Base-by-base conservation (phyloP, 2,888 invertebrate species). In the Girardia tigrina region DNA sequence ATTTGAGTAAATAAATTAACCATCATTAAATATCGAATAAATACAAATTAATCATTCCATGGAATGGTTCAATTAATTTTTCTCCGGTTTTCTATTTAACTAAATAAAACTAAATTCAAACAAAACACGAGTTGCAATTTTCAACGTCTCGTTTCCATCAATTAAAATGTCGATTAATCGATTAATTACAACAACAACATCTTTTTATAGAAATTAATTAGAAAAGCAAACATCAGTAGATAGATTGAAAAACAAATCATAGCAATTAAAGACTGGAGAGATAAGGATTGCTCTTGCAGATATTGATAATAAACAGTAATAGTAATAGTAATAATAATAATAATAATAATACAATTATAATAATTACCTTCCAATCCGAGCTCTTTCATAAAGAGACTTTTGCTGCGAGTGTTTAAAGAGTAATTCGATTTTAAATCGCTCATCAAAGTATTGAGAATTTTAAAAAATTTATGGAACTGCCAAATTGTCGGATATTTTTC, bases 91-190 rank as follows among this genome's bases (percentile, higher is more conserved):
- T 23, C 23, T 56, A 56, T 8, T 56, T 12, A 56, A 56, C 56
- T 56, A 56, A 56, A 56, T 16, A 56, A 56, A 56, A 56, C 8
- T 56, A 56, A 56, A 56, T n/a, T 56, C 56, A 56, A 56, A 56
- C 20, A 56, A 56, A 56, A 56, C 56, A 56, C 4, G 56, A 56
- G 20, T 36, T 12, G 56, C n/a, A 56, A 56, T 56, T 56, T 56
- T 56, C 56, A 56, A 56, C 56, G 56, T 56, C 56, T 56, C n/a
- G 20, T 56, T 56, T 56, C n/a, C 56, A 56, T 56, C 56, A 56
- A 56, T 56, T 56, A 56, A 56, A 56, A 56, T 56, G 56, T 56
- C 56, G 56, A 56, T 56, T 56, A 56, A 56, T 56, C 56, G 56
- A 56, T 56, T 56, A 56, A 56, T 56, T 56, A 56, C n/a, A 36